Conservation (phyloP, 2,888 invertebrate genomes). For the Agriopis aurantiaria region DNA sequence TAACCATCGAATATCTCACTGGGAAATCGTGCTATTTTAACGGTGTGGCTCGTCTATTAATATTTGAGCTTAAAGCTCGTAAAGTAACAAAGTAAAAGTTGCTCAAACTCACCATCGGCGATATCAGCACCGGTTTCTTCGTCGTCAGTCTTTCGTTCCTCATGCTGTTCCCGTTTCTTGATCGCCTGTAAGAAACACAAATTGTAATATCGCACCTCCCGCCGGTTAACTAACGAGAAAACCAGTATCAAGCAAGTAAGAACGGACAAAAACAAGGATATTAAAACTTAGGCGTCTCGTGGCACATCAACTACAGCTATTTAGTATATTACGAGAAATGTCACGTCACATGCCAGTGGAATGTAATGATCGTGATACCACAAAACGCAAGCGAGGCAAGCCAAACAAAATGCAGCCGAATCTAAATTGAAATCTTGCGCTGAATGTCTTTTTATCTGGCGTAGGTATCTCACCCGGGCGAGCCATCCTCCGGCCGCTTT, state of each 20-base stretch:
- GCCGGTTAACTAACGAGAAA: slow-evolving; percentile 30
- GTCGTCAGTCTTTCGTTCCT: slow-evolving; percentile 78
- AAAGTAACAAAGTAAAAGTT: slow-evolving; percentile 42
- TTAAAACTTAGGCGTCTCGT: slow-evolving; percentile 49
- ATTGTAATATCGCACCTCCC: slow-evolving; percentile 40
- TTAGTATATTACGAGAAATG: slow-evolving; percentile 54
- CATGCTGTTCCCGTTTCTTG: slow-evolving; percentile 78
- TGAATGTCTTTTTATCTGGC: slow-evolving; percentile 73
- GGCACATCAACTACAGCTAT: slow-evolving; percentile 59
- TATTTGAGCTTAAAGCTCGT: slow-evolving; percentile 35
- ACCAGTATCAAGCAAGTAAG: slow-evolving; percentile 51
- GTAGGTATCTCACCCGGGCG: slow-evolving; percentile 81
- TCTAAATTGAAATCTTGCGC: slow-evolving; percentile 81
- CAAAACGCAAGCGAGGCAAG: slow-evolving; percentile 71
- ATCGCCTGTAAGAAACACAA: slow-evolving; percentile 76
- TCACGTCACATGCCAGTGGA: slow-evolving; percentile 61
- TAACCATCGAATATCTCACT: slow-evolving; percentile 65
- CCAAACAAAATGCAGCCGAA: slow-evolving; percentile 73
- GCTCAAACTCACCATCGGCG: slow-evolving; percentile 73
- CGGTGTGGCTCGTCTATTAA: slow-evolving; percentile 40
- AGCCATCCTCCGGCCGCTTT: slow-evolving; percentile 84
- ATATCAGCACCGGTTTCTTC: slow-evolving; percentile 73
- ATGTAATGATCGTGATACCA: slow-evolving; percentile 65
- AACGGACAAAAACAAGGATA: slow-evolving; percentile 53
- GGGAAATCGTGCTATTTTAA: slow-evolving; percentile 59